phyloP scores from a whole-genome alignment of 1,140 invertebrate genomes.

The Cryptotermes secundus region DNA sequence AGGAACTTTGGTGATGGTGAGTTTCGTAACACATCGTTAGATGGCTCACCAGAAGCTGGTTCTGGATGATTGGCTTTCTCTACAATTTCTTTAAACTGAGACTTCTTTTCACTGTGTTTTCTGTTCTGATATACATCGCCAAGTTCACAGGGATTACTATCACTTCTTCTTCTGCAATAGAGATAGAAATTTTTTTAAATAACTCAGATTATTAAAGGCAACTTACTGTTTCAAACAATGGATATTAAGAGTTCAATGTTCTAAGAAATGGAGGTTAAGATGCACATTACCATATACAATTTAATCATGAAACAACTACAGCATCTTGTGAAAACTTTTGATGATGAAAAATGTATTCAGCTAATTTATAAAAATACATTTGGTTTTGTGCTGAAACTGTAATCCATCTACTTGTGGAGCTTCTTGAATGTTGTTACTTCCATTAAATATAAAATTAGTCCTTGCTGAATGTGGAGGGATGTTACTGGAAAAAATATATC shows the following conservation, averaged over 20 bases:
- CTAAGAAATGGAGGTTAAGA: too few species aligned
- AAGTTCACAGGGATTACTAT: background rate
- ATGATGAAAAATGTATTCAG: too few species aligned
- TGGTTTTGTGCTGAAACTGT: too few species aligned
- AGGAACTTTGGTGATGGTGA: conserved; percentile 23
- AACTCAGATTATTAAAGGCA: background rate
- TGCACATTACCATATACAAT: too few species aligned
- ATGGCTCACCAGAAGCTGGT: background rate
- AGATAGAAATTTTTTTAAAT: background rate
- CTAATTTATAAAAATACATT: too few species aligned
- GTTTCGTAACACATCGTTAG: conserved; percentile 4
- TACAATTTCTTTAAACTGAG: background rate
- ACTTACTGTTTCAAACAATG: background rate
- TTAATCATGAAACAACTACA: too few species aligned
- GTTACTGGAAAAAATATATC: too few species aligned
- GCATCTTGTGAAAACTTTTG: too few species aligned
- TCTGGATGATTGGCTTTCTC: background rate
- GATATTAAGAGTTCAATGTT: background rate
- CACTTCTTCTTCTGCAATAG: background rate
- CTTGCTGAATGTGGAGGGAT: too few species aligned
- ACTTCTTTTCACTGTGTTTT: background rate
- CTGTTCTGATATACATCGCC: background rate
- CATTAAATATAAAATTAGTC: too few species aligned
- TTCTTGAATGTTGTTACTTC: too few species aligned
- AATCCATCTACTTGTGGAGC: too few species aligned